phyloP scores from a whole-genome alignment of 2,888 invertebrate species.

The Ochropleura leucogaster region DNA sequence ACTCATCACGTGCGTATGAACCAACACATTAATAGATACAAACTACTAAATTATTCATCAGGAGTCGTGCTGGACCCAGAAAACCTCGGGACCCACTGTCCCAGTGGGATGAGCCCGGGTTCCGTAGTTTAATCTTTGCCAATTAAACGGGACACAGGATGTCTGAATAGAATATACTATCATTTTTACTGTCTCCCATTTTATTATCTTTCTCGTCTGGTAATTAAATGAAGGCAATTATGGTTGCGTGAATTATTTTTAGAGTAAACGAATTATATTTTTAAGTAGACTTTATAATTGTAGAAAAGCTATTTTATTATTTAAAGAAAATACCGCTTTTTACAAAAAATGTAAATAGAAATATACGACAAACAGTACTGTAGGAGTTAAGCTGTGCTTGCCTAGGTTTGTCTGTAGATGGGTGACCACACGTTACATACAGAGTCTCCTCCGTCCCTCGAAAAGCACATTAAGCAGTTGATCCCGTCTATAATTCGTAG shows the following conservation, averaged over 20 bases:
- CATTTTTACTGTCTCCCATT: conserved; percentile 37
- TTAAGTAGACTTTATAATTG: neutral
- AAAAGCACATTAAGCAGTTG: too few species aligned
- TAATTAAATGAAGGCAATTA: conserved; percentile 35
- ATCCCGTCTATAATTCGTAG: too few species aligned
- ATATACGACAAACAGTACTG: too few species aligned
- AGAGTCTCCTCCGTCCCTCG: too few species aligned
- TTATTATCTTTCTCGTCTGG: conserved; percentile 28
- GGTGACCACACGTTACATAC: too few species aligned
- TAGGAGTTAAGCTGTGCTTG: too few species aligned
- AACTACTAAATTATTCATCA: conserved; percentile 73
- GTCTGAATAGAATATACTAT: conserved; percentile 51
- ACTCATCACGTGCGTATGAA: conserved; percentile 67
- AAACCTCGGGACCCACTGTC: conserved; percentile 63
- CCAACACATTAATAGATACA: conserved; percentile 69
- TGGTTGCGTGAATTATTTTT: conserved; percentile 10
- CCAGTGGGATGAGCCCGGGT: conserved; percentile 64
- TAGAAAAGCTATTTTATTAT: neutral
- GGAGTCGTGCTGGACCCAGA: conserved; percentile 57
- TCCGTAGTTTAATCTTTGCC: conserved; percentile 68
- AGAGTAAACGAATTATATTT: conserved; percentile 10
- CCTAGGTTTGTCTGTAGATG: too few species aligned
- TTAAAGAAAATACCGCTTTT: neutral
- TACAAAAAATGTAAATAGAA: neutral
- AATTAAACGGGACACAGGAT: conserved; percentile 64